These are phyloP conservation scores for Bathynomus jamesi DNA, from an alignment of 1,140 invertebrate species.

Conservation along the genomic window DNA sequence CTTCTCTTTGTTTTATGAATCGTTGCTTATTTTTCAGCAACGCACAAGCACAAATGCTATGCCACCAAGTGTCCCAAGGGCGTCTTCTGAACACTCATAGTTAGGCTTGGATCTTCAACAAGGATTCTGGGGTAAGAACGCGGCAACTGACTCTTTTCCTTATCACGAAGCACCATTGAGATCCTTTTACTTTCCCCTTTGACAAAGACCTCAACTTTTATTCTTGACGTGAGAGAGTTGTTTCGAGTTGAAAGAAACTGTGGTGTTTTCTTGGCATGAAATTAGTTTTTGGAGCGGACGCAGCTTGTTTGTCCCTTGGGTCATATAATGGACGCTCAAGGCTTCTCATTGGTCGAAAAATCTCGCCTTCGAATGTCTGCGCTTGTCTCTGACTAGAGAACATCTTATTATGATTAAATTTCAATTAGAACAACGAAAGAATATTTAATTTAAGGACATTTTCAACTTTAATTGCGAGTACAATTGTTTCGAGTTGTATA, in stretches of 20 bases:
- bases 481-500: no score
- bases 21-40: conserved; percentile 7
- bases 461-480: no score
- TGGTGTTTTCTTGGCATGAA: background rate
- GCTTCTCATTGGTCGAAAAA: background rate
- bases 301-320: background rate
- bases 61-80: conserved; percentile 2
- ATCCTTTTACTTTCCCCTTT: background rate
- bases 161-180: background rate
- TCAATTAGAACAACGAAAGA: no score
- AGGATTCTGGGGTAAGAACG: background rate
- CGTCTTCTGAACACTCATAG: background rate
- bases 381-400: background rate
- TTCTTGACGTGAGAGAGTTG: background rate
- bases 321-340: background rate
- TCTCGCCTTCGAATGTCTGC: background rate
- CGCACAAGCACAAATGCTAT: conserved; percentile 2
- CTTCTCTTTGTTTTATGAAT: conserved; percentile 6
- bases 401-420: no score
- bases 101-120: background rate
- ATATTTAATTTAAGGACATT: no score
- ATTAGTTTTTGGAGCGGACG: conserved; percentile 1
- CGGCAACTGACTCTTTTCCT: background rate
- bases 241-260: conserved; percentile 6
- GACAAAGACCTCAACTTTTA: background rate